Conservation (phyloP, 2,797 vertebrate genomes). For the Manis javanica region DNA sequence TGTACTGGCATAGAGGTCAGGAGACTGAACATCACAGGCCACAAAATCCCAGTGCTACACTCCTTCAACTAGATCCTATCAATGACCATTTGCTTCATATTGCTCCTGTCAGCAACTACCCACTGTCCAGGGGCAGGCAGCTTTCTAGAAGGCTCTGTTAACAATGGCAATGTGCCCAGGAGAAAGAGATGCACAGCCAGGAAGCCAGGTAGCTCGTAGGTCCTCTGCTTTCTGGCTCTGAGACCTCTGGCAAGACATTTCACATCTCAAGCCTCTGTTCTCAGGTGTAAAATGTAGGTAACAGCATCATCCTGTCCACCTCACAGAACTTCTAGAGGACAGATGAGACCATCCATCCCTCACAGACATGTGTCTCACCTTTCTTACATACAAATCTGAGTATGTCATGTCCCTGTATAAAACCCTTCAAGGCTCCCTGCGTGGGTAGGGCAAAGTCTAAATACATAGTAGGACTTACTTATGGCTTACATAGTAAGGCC, state of each 20-base stretch:
- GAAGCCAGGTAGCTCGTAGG: not conserved
- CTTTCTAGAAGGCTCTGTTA: constrained; percentile 60
- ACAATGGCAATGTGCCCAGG: not conserved
- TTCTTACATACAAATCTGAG: not conserved
- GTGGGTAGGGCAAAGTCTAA: not conserved
- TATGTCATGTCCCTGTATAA: not conserved
- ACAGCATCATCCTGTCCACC: not conserved
- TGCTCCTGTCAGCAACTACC: not conserved
- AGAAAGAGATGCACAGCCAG: constrained; percentile 38
- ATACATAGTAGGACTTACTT: not conserved
- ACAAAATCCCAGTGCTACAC: not conserved
- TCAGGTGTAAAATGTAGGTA: not conserved
- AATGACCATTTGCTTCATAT: constrained; percentile 33
- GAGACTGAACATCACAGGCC: not conserved
- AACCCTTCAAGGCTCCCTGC: not conserved
- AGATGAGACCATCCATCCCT: not conserved
- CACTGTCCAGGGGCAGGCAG: not conserved
- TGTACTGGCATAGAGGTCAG: not conserved
- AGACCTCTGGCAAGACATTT: constrained; percentile 26
- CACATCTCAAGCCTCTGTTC: not conserved
- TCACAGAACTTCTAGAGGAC: not conserved
- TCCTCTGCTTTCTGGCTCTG: constrained; percentile 20
- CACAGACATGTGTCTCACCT: not conserved
- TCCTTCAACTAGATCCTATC: constrained; percentile 36
- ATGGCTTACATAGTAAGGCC: not conserved